Conservation (phyloP, 2,888 invertebrate species). For the Netelia melanura region DNA sequence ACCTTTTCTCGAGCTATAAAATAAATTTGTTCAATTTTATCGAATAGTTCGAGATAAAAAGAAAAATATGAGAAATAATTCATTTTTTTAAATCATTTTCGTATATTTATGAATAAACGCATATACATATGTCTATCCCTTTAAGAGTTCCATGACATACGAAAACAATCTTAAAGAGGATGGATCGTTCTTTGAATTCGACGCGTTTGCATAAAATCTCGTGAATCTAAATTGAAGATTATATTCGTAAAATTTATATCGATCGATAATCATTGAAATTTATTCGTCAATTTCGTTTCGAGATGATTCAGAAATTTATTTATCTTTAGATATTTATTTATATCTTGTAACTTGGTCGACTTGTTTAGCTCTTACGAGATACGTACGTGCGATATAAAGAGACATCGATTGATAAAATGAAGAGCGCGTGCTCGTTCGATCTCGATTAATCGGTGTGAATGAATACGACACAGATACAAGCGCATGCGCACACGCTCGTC, state of each 20-base stretch:
- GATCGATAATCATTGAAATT: constrained; percentile 28
- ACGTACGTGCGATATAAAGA: constrained; percentile 1
- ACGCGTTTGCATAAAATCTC: background rate
- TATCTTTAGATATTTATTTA: background rate
- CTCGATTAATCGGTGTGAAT: constrained; percentile 57
- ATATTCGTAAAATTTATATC: background rate
- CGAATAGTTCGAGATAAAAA: background rate
- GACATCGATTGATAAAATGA: constrained; percentile 54
- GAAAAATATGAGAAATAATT: background rate
- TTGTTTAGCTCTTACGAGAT: background rate
- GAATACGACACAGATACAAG: constrained; percentile 38
- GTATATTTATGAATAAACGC: background rate
- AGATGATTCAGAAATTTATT: background rate
- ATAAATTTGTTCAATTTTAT: background rate
- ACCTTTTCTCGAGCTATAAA: background rate
- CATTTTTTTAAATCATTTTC: background rate
- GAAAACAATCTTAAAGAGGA: constrained; percentile 15
- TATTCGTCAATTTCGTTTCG: background rate
- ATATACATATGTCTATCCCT: background rate
- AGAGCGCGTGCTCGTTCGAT: constrained; percentile 23
- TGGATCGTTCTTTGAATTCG: constrained; percentile 1
- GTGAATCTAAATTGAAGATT: background rate
- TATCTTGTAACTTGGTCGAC: background rate
- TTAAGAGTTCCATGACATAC: background rate
- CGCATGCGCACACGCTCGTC: background rate